Base-by-base conservation (phyloP, 2,888 invertebrate species). In the Linnaemya tessellans region DNA sequence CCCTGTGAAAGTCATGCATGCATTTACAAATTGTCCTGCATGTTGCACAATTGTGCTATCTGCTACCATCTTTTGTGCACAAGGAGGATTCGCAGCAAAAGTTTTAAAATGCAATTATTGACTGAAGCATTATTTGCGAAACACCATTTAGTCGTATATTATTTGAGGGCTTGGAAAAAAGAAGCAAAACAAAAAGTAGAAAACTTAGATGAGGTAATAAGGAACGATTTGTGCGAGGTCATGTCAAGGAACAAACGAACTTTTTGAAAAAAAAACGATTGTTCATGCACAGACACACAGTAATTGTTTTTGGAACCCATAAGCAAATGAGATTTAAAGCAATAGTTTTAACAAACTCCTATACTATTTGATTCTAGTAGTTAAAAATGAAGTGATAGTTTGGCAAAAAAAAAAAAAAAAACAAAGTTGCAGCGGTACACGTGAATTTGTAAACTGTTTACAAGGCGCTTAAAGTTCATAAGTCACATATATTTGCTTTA, bases 401-500 rank as follows among this genome's bases (percentile, higher is more conserved):
- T n/a, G n/a, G n/a, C n/a, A n/a, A n/a, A n/a, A n/a, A n/a, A n/a
- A n/a, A n/a, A n/a, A n/a, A 22, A 64, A 70, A 64, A 60, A 13
- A n/a, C 30, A 35, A 58, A 38, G 74, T 54, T 81, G 70, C 79
- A 82, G 79, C 81, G 81, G 81, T 74, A 81, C 81, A 73, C 51
- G 22, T 71, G 75, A 78, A 65, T 85, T 78, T 81, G 67, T 79
- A 60, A 22, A 74, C 65, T 74, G 30, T 74, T 62, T 74, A 70
- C 74, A 85, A 71, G 74, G 79, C 60, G 79, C 65, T 82, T 75
- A 78, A 82, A 82, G 60, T 85, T 74, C 79, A 82, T 75, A 71
- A 85, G 85, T 82, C 84, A 70, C 84, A 81, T 65, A 75, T 75
- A 82, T 82, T 79, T 49, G 51, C 64, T 79, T 79, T 65, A 65